These are phyloP conservation scores for Lissocephala sabroskyi DNA, from an alignment of 2,888 invertebrate species.

Conservation along the genomic window DNA sequence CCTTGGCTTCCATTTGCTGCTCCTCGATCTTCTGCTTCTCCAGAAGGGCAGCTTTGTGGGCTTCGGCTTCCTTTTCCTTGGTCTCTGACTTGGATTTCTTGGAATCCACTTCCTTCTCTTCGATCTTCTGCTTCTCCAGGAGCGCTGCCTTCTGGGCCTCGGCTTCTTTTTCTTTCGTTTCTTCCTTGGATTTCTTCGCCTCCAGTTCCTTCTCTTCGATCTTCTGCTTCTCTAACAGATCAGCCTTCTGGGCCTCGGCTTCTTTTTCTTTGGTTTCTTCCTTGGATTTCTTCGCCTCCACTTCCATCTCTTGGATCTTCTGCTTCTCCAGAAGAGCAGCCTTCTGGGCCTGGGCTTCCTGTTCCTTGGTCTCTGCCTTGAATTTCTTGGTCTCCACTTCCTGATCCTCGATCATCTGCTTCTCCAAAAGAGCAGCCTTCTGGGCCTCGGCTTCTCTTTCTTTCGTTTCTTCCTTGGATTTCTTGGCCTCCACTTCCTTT, in stretches of 20 bases:
- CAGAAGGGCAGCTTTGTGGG: not conserved
- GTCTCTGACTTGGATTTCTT: conserved; percentile 9
- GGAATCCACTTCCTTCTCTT: conserved; percentile 2
- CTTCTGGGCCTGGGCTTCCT: conserved; percentile 11
- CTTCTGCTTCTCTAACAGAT: conserved; percentile 25
- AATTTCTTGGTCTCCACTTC: not conserved
- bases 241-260: conserved; percentile 3
- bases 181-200: conserved; percentile 19
- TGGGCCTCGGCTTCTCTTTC: not conserved
- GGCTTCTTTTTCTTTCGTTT: not conserved
- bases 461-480: not conserved
- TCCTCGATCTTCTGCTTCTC: conserved; percentile 13
- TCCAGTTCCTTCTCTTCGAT: conserved; percentile 27
- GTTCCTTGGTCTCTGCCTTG: too few species aligned
- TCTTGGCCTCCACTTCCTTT: not conserved
- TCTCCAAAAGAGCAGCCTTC: not conserved
- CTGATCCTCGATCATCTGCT: not conserved
- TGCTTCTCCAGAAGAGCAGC: not conserved
- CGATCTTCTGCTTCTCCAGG: conserved; percentile 1
- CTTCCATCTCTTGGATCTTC: not conserved
- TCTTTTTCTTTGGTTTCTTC: not conserved
- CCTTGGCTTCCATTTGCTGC: conserved; percentile 14
- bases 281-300: not conserved
- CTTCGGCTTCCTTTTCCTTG: not conserved
- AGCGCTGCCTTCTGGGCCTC: not conserved